phyloP scores from a whole-genome alignment of 2,888 invertebrate genomes.

The Nomada flava region DNA sequence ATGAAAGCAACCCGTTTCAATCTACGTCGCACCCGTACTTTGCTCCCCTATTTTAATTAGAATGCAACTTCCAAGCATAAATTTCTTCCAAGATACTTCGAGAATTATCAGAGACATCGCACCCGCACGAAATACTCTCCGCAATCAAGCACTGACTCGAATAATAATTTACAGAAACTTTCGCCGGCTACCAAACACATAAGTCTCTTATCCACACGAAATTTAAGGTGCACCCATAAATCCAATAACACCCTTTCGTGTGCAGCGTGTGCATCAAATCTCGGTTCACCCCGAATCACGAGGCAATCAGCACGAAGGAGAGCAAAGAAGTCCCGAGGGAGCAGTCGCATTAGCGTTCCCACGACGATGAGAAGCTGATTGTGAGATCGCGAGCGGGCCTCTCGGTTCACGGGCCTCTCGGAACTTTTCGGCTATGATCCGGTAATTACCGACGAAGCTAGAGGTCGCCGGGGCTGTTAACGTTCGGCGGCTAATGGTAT shows the following conservation, averaged over 20 bases:
- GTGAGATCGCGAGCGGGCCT: slow-evolving; percentile 46
- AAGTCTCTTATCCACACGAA: neutral
- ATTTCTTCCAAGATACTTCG: no score
- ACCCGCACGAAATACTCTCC: neutral
- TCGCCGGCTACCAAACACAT: neutral
- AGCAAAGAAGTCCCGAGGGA: slow-evolving; percentile 43
- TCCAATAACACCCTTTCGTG: slow-evolving; percentile 1
- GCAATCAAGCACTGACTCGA: neutral
- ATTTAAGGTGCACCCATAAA: neutral
- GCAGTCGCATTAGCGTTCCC: slow-evolving; percentile 60
- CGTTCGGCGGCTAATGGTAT: slow-evolving; percentile 80
- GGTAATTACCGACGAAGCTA: slow-evolving; percentile 77
- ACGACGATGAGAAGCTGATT: slow-evolving; percentile 49
- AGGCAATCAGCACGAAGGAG: slow-evolving; percentile 2
- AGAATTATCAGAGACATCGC: no score
- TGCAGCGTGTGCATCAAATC: slow-evolving; percentile 7
- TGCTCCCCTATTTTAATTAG: no score
- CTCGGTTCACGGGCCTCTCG: slow-evolving; percentile 2
- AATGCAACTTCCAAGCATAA: no score
- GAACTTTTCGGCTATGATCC: slow-evolving; percentile 77
- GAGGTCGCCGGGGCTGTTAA: slow-evolving; percentile 79
- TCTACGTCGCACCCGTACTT: no score
- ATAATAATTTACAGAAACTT: no score
- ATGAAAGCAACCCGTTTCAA: no score
- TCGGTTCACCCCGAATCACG: slow-evolving; percentile 15